Evolutionary conservation across 1,140 invertebrate genomes (phyloP).

Genomic region (Neelides sp.): DNA sequence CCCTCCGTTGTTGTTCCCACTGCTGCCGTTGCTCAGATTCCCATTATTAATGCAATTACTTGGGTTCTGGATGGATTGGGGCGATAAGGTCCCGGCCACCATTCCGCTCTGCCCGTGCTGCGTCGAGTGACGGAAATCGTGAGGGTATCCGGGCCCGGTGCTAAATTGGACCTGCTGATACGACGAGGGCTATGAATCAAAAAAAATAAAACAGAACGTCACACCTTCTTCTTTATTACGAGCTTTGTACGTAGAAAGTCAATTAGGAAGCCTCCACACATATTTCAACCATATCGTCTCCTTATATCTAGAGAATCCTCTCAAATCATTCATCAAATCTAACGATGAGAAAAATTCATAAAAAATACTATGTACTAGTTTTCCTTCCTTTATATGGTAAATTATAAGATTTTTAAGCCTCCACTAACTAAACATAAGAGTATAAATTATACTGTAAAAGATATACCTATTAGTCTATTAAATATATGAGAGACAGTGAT

Average conservation of each 20-base stretch:
- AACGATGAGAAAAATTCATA: not conserved
- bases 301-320: not conserved
- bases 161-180: slow-evolving; percentile 24
- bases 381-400: too few relatives aligned
- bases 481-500: too few relatives aligned
- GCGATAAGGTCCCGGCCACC: too few relatives aligned
- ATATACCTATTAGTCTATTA: too few relatives aligned
- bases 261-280: not conserved
- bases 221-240: not conserved
- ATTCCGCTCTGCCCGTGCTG: too few relatives aligned
- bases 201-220: slow-evolving; percentile 1
- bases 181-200: too few relatives aligned
- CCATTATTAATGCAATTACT: slow-evolving; percentile 2
- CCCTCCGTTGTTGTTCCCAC: not conserved
- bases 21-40: slow-evolving; percentile 9
- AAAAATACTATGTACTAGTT: too few relatives aligned
- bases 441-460: too few relatives aligned
- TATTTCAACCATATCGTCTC: not conserved
- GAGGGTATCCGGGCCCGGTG: too few relatives aligned
- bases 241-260: not conserved
- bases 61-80: not conserved
- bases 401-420: too few relatives aligned
- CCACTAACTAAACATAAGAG: too few relatives aligned
- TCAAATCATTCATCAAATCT: slow-evolving; percentile 2
- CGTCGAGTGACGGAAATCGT: slow-evolving; percentile 20